A percentile compares a stretch with the other conserved stretches of the same genome.
Conservation (phyloP, 2,797 vertebrate genomes). For the Crotalus adamanteus region DNA sequence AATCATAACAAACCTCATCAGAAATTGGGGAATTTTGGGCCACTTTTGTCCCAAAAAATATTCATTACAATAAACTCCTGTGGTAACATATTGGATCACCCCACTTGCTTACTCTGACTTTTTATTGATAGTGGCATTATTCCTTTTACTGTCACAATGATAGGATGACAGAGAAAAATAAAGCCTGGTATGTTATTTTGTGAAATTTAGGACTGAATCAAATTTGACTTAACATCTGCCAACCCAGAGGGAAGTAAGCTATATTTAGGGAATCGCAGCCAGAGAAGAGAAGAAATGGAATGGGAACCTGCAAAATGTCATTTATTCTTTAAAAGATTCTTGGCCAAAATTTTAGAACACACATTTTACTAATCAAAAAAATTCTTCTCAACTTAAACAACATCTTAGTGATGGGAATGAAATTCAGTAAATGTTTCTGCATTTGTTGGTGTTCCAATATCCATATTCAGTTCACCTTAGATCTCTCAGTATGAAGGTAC, state of each 20-base stretch:
- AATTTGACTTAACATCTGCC: not conserved
- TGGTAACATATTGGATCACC: fast-evolving
- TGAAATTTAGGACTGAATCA: not conserved
- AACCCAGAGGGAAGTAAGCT: not conserved
- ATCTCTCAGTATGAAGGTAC: not conserved
- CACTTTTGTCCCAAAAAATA: not conserved
- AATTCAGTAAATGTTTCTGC: not conserved
- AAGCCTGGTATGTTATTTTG: not conserved
- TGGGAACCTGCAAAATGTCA: not conserved
- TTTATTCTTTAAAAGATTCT: not conserved
- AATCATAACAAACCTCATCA: not conserved
- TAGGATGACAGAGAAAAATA: not conserved
- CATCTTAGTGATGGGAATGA: not conserved
- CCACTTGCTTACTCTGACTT: not conserved
- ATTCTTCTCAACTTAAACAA: not conserved
- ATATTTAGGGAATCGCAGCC: not conserved
- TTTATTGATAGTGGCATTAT: not conserved
- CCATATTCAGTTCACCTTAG: not conserved
- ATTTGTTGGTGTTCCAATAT: not conserved
- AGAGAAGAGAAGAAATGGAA: not conserved
- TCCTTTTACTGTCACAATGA: not conserved
- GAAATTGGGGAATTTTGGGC: not conserved
- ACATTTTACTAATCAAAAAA: not conserved
- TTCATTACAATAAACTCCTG: not conserved
- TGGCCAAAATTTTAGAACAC: not conserved